Evolutionary conservation across 23 tunicate species (phyloP).

Genomic region (Ascidia mentula): DNA sequence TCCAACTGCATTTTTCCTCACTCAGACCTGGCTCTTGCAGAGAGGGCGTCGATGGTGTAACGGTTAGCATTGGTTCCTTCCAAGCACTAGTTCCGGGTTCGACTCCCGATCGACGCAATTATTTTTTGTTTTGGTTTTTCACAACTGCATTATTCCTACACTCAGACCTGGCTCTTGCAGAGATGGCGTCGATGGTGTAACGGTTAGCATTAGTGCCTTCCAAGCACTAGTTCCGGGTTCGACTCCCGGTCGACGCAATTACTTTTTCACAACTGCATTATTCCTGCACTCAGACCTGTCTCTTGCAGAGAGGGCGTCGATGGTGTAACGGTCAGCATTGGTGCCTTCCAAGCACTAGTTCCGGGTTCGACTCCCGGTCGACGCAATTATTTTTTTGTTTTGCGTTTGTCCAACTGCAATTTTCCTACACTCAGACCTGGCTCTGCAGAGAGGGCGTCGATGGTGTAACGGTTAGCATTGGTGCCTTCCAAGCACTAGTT

Average conservation of each 20-base stretch:
- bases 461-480: too few species aligned
- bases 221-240: slow-evolving; percentile 3
- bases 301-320: neutral
- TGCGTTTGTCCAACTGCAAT: neutral
- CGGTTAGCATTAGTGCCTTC: neutral
- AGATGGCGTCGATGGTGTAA: neutral
- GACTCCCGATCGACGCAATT: neutral
- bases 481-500: neutral
- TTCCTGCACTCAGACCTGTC: neutral
- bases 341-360: neutral
- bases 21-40: too few species aligned
- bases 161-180: too few species aligned
- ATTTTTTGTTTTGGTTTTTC: neutral
- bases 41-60: neutral
- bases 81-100: slow-evolving; percentile 3
- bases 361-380: slow-evolving; percentile 2
- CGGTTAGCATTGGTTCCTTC: neutral
- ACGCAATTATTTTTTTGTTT: neutral
- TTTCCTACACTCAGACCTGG: too few species aligned
- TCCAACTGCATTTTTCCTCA: too few species aligned
- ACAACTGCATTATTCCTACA: too few species aligned
- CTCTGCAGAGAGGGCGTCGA: too few species aligned
- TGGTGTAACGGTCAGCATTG: neutral
- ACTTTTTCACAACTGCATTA: too few species aligned
- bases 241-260: slow-evolving; percentile 3